Conservation (phyloP, 2,113 vertebrate species). For the Podilymbus podiceps region DNA sequence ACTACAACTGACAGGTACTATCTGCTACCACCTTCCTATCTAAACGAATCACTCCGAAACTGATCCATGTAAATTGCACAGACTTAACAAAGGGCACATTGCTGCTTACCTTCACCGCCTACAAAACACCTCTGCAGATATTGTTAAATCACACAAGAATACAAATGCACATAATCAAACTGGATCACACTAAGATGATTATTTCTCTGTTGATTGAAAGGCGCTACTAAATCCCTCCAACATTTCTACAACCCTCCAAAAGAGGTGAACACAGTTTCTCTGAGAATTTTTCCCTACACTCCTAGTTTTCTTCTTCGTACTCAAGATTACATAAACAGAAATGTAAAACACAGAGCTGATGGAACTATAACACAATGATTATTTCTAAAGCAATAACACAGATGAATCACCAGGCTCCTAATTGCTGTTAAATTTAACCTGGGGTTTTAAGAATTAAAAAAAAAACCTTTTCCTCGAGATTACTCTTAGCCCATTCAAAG, state of each 20-base stretch:
- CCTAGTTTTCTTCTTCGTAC: background rate
- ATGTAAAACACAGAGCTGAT: background rate
- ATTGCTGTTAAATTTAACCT: background rate
- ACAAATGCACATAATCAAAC: background rate
- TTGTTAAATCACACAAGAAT: background rate
- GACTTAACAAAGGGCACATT: background rate
- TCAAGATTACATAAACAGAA: background rate
- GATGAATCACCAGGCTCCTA: background rate
- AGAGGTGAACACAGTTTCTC: background rate
- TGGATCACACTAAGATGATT: background rate
- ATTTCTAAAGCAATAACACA: background rate
- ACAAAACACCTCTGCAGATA: background rate
- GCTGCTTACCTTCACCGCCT: background rate
- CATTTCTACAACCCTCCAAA: background rate
- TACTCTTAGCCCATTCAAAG: background rate
- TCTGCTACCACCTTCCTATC: background rate
- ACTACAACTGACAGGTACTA: background rate
- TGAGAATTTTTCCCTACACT: background rate
- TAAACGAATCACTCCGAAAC: background rate
- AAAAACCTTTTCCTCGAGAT: background rate
- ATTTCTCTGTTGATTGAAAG: background rate
- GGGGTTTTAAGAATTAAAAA: background rate
- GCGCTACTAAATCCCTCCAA: background rate
- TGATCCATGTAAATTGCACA: background rate
- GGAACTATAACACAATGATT: background rate